Percentiles rank a stretch among this genome's conserved stretches.
These are phyloP conservation scores for Tyrannus savana DNA, from an alignment of 2,113 vertebrate species.

Conservation along the genomic window DNA sequence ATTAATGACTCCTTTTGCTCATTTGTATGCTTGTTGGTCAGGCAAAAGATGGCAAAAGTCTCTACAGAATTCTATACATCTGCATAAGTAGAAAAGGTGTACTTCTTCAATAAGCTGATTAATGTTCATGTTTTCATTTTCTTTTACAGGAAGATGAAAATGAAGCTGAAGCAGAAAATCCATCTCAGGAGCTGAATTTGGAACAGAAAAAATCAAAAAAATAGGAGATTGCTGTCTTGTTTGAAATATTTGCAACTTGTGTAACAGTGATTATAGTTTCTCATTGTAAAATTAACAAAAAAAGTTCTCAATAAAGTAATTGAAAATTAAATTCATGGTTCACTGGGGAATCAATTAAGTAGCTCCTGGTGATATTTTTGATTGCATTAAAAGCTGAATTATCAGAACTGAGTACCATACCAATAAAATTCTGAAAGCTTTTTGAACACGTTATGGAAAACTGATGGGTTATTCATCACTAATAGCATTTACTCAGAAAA, in stretches of 20 bases:
- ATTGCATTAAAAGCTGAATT: conserved; percentile 51
- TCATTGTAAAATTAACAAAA: conserved; percentile 75
- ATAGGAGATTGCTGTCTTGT: conserved; percentile 64
- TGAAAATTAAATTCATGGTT: conserved; percentile 69
- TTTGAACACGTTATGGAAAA: neutral
- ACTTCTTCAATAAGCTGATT: conserved; percentile 19
- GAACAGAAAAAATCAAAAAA: conserved; percentile 78
- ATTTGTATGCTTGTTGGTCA: neutral
- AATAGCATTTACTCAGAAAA: conserved; percentile 48
- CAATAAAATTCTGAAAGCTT: conserved; percentile 27
- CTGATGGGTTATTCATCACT: conserved; percentile 27
- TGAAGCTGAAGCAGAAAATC: conserved; percentile 79
- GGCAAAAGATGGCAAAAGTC: neutral
- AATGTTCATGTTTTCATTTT: conserved; percentile 68
- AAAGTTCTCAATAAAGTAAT: conserved; percentile 77
- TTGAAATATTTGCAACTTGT: conserved; percentile 66
- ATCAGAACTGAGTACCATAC: neutral
- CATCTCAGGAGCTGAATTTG: conserved; percentile 72
- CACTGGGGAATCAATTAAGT: conserved; percentile 67
- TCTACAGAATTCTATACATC: neutral
- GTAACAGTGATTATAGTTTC: conserved; percentile 71
- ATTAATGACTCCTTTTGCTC: neutral
- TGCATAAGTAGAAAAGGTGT: neutral
- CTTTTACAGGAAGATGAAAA: conserved; percentile 80
- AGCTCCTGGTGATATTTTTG: conserved; percentile 53